A percentile compares a stretch with the other conserved stretches of the same genome.
Conservation (phyloP, 2,797 vertebrate species). For the Argentina silus region DNA sequence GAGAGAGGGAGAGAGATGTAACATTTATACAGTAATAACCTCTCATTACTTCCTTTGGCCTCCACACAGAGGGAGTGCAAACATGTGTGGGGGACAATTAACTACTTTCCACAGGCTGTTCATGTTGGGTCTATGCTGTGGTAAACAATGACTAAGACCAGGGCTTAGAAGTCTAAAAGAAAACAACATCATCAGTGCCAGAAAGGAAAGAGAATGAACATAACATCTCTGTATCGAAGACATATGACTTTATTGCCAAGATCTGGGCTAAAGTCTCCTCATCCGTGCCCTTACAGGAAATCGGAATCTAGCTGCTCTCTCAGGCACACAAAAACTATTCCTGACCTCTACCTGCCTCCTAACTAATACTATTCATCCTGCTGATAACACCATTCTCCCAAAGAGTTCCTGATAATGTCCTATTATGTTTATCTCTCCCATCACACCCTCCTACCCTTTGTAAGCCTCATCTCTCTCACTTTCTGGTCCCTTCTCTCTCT, state of each 20-base stretch:
- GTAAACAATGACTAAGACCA: conserved; percentile 59
- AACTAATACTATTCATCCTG: background rate
- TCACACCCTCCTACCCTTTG: background rate
- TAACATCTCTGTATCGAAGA: background rate
- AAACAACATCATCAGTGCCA: conserved; percentile 24
- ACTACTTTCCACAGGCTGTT: conserved; percentile 56
- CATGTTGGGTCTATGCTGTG: conserved; percentile 60
- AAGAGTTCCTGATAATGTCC: background rate
- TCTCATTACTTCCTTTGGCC: conserved; percentile 70
- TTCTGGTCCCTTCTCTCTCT: background rate
- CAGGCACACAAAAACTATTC: background rate
- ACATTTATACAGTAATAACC: conserved; percentile 60
- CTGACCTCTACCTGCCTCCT: background rate
- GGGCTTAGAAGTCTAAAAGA: conserved; percentile 28
- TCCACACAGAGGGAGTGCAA: conserved; percentile 64
- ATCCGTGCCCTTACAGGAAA: background rate
- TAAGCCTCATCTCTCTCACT: background rate
- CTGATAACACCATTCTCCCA: conserved; percentile 30
- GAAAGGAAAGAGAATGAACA: background rate
- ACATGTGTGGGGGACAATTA: conserved; percentile 67
- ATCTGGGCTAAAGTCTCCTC: background rate
- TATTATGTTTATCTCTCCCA: conserved; percentile 7
- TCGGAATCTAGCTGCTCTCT: background rate
- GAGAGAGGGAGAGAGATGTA: background rate
- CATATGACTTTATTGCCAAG: background rate